phyloP scores from a whole-genome alignment of 2,113 vertebrate species.

The Edolisoma coerulescens region DNA sequence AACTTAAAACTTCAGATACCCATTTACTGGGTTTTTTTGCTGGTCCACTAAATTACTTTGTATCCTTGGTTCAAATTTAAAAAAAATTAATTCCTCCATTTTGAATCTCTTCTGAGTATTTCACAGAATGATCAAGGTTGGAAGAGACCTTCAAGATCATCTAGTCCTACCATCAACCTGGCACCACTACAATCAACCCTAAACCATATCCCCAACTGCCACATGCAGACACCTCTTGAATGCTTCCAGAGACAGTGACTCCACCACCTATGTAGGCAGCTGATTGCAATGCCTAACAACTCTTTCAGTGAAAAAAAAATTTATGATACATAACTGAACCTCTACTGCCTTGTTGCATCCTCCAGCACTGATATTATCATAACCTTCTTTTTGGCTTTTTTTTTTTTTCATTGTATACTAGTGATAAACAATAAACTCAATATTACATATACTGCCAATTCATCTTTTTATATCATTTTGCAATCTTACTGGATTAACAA shows the following conservation, averaged over 20 bases:
- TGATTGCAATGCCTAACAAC: neutral
- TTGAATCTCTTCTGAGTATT: neutral
- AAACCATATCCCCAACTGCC: neutral
- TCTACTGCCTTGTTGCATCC: neutral
- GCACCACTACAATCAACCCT: neutral
- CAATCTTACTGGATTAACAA: neutral
- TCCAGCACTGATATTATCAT: neutral
- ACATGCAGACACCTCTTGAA: neutral
- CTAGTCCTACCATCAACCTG: neutral
- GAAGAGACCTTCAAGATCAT: neutral
- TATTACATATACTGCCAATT: neutral
- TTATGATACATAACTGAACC: neutral
- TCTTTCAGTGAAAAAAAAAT: neutral
- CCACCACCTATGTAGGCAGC: accelerated
- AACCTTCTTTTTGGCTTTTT: neutral
- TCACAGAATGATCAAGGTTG: neutral
- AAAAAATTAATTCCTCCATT: neutral
- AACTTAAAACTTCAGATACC: neutral
- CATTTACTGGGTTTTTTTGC: accelerated
- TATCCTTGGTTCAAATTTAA: neutral
- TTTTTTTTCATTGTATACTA: neutral
- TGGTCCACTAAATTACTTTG: neutral
- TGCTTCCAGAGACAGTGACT: neutral
- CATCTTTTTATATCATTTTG: neutral
- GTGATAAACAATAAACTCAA: neutral